Conservation (phyloP, 1,140 invertebrate species). For the Drosophila littoralis region DNA sequence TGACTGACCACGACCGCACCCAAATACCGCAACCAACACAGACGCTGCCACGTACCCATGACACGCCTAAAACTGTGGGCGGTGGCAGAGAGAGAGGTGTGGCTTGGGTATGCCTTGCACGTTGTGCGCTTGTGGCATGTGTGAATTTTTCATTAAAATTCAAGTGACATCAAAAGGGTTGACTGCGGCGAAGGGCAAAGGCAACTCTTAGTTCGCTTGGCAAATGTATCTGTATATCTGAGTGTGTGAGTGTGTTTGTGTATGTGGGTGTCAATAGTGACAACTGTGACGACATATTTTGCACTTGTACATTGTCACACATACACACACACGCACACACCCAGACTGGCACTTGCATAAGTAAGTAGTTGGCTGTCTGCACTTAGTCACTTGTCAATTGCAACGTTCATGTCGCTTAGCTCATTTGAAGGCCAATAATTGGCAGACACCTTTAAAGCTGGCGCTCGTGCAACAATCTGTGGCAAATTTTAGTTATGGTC, state of each 20-base stretch:
- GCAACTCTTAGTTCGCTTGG: conserved; percentile 17
- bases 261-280: conserved; percentile 74
- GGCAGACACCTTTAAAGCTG: conserved; percentile 55
- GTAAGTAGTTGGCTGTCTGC: conserved; percentile 62
- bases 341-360: conserved; percentile 41
- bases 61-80: conserved; percentile 33
- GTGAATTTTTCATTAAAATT: conserved; percentile 83
- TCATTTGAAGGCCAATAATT: conserved; percentile 64
- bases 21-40: conserved; percentile 59
- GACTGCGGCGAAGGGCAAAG: conserved; percentile 53
- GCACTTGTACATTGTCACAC: conserved; percentile 70
- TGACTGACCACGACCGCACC: conserved; percentile 65
- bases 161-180: conserved; percentile 83
- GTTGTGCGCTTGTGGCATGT: conserved; percentile 74
- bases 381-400: conserved; percentile 64
- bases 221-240: conserved; percentile 13
- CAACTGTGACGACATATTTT: conserved; percentile 81
- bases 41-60: conserved; percentile 50
- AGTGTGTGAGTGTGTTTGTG: conserved; percentile 21
- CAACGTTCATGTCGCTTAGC: conserved; percentile 34
- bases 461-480: conserved; percentile 42
- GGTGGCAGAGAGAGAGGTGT: conserved; percentile 3
- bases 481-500: conserved; percentile 1
- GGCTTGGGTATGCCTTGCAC: conserved; percentile 53
- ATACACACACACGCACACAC: conserved; percentile 41